Percentiles rank a stretch among this genome's conserved stretches.
Conservation (phyloP, 2,888 invertebrate genomes). For the Cantharis nigra region DNA sequence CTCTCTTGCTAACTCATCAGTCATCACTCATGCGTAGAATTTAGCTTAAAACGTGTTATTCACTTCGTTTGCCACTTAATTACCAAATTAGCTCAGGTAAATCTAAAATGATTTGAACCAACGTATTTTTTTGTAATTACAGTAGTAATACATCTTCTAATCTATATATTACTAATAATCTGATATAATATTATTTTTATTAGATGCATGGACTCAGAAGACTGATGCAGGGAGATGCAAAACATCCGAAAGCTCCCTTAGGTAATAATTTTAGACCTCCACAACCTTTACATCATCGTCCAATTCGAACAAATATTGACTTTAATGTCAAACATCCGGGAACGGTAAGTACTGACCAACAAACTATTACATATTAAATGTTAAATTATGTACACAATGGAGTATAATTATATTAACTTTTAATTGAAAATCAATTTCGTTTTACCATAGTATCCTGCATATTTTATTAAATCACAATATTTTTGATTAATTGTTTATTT, state of each 20-base stretch:
- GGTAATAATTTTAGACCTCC: conserved; percentile 95
- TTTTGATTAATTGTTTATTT: not conserved
- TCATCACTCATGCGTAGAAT: conserved; percentile 26
- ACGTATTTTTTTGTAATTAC: not conserved
- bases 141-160: no score
- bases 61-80: conserved; percentile 28
- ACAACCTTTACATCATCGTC: conserved; percentile 90
- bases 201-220: conserved; percentile 82
- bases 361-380: not conserved
- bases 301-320: conserved; percentile 96
- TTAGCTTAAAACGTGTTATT: conserved; percentile 25
- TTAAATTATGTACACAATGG: not conserved
- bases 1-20: conserved; percentile 26
- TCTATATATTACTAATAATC: no score
- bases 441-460: not conserved
- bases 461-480: not conserved
- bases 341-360: conserved; percentile 47
- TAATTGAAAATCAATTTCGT: not conserved
- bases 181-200: conserved; percentile 37
- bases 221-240: conserved; percentile 86
- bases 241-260: conserved; percentile 86
- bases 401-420: not conserved
- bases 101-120: not conserved
- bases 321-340: conserved; percentile 80
- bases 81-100: conserved; percentile 16